phyloP scores from a whole-genome alignment of 2,113 vertebrate species.

The Crotalus helleri region DNA sequence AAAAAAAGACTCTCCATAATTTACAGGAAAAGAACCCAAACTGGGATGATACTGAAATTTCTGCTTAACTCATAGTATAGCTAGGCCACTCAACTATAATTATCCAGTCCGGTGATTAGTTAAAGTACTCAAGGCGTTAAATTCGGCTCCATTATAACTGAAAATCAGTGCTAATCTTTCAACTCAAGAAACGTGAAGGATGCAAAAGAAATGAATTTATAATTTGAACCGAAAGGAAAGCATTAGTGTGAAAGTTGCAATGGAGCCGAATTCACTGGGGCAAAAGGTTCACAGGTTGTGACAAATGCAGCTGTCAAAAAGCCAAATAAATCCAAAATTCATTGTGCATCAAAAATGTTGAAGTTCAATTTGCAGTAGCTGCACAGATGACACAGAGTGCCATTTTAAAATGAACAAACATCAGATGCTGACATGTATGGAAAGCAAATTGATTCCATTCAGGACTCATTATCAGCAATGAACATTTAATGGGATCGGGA shows the following conservation, averaged over 20 bases:
- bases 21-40: slow-evolving; percentile 35
- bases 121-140: slow-evolving; percentile 13
- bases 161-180: not conserved
- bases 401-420: not conserved
- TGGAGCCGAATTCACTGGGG: not conserved
- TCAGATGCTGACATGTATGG: not conserved
- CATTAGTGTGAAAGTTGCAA: not conserved
- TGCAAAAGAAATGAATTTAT: not conserved
- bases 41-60: slow-evolving; percentile 24
- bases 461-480: not conserved
- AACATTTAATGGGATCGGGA: not conserved
- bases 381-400: not conserved
- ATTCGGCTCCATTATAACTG: slow-evolving; percentile 14
- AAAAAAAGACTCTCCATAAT: not conserved
- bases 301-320: not conserved
- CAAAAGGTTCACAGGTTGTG: not conserved
- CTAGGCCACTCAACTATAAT: not conserved
- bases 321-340: slow-evolving; percentile 11
- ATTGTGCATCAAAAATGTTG: not conserved
- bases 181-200: slow-evolving; percentile 16
- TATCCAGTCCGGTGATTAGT: not conserved
- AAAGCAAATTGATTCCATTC: not conserved
- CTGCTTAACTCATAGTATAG: slow-evolving; percentile 20
- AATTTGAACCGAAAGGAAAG: slow-evolving; percentile 1
- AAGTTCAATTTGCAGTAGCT: not conserved